phyloP scores from a whole-genome alignment of 2,113 vertebrate species.

The Loxodonta africana region DNA sequence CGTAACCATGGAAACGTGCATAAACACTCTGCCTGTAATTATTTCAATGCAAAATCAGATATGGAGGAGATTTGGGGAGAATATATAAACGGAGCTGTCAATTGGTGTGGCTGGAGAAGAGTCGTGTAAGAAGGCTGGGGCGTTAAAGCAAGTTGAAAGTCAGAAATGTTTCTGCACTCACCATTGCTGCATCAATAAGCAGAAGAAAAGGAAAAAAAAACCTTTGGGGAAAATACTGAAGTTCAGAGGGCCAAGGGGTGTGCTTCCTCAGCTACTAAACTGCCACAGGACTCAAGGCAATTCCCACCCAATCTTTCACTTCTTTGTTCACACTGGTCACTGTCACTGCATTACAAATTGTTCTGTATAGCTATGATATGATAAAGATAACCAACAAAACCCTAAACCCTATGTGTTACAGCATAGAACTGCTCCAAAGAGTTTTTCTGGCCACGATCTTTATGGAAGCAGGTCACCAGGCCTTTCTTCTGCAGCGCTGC shows the following conservation, averaged over 20 bases:
- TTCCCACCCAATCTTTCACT: not conserved
- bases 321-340: not conserved
- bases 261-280: not conserved
- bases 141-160: not conserved
- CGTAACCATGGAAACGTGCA: conserved; percentile 80
- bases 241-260: not conserved
- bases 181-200: not conserved
- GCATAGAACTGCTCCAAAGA: not conserved
- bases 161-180: not conserved
- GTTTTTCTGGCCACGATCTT: not conserved
- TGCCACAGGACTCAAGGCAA: not conserved
- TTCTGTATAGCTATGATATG: not conserved
- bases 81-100: conserved; percentile 40
- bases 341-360: not conserved
- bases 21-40: conserved; percentile 70
- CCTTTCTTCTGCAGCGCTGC: not conserved
- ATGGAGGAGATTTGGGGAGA: conserved; percentile 53
- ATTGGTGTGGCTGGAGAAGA: not conserved
- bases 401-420: not conserved
- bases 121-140: not conserved
- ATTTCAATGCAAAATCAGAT: conserved; percentile 73
- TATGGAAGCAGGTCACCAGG: not conserved
- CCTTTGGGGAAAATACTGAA: not conserved
- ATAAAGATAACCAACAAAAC: not conserved
- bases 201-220: not conserved